Percentiles rank a stretch among this genome's conserved stretches.
These are phyloP conservation scores for Sebastes oblongus DNA, from an alignment of 2,797 vertebrate genomes.

Conservation along the genomic window DNA sequence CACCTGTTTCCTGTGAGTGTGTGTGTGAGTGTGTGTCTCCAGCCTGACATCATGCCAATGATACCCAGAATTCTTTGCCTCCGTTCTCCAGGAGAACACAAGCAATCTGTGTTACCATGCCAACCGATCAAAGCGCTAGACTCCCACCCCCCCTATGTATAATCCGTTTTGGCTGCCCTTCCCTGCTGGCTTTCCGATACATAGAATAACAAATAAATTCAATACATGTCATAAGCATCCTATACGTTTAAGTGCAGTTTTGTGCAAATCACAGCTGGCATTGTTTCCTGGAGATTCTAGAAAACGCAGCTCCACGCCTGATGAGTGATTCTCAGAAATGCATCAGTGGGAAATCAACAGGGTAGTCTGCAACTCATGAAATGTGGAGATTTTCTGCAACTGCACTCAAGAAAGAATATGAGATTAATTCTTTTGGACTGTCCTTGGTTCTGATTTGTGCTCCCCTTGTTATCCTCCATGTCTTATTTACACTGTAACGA, in stretches of 20 bases:
- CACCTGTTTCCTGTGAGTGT: conserved; percentile 56
- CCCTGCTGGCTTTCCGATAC: conserved; percentile 16
- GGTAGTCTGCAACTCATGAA: background rate
- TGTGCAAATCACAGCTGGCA: background rate
- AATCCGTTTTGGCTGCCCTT: conserved; percentile 59
- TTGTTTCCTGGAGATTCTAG: background rate
- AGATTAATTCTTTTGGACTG: conserved; percentile 5
- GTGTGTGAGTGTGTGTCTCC: conserved; percentile 16
- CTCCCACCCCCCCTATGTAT: conserved; percentile 9
- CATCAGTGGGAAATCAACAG: conserved; percentile 17
- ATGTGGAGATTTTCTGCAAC: conserved; percentile 7
- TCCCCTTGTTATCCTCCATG: conserved; percentile 21
- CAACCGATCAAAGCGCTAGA: conserved; percentile 71
- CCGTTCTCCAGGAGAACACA: conserved; percentile 64
- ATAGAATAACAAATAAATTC: conserved; percentile 41
- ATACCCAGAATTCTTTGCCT: conserved; percentile 70
- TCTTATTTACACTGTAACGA: background rate
- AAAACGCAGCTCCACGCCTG: background rate
- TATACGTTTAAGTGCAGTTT: background rate
- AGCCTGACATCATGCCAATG: conserved; percentile 62
- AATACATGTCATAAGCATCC: conserved; percentile 25
- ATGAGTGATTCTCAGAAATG: conserved; percentile 1
- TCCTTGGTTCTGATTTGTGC: conserved; percentile 51
- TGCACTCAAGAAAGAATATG: background rate
- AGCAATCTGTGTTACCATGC: conserved; percentile 79